A percentile compares a stretch with the other conserved stretches of the same genome.
Evolutionary conservation across 2,113 vertebrate species (phyloP).

Genomic region (Ahaetulla prasina): DNA sequence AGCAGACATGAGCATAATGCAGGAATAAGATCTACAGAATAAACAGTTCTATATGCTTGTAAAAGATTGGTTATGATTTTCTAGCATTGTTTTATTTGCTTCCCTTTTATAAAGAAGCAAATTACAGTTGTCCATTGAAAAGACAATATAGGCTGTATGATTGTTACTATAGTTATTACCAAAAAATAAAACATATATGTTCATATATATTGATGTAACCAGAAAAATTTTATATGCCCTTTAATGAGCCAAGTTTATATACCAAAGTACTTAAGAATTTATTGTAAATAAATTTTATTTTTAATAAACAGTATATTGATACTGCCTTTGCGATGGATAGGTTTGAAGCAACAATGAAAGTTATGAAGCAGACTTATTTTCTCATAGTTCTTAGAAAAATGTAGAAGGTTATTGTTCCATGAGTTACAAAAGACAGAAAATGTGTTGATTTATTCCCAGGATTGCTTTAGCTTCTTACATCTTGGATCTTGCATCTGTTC

Average conservation of each 20-base stretch:
- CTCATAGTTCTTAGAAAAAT: background rate
- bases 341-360: background rate
- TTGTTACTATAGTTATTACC: background rate
- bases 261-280: background rate
- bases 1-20: background rate
- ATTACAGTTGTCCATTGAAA: background rate
- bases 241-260: background rate
- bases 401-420: background rate
- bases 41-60: background rate
- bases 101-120: background rate
- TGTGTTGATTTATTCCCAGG: slow-evolving; percentile 5
- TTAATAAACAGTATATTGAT: background rate
- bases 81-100: background rate
- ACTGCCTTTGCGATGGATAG: background rate
- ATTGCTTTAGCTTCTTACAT: slow-evolving; percentile 18
- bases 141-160: background rate
- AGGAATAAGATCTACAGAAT: background rate
- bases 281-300: background rate
- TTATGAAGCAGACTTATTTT: slow-evolving; percentile 7
- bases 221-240: background rate
- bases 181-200: background rate
- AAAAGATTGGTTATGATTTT: background rate
- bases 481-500: slow-evolving; percentile 40
- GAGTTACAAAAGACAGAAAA: background rate
- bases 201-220: background rate